Base-by-base conservation (phyloP, 2,888 invertebrate genomes). In the Steinernema scapterisci region DNA sequence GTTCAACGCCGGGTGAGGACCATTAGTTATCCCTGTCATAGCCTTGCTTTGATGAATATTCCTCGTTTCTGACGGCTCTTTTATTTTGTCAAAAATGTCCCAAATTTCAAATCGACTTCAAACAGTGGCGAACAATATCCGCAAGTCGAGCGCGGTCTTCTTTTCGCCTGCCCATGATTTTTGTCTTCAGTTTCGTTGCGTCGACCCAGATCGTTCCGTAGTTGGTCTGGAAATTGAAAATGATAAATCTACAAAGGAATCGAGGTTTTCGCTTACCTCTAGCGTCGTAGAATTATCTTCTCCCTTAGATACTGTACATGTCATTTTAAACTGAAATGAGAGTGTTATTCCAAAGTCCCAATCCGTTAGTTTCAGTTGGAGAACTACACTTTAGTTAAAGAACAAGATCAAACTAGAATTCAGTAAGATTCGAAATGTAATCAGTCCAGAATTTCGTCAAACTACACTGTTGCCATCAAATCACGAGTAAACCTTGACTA, bases 61-160 rank as follows among this genome's bases (percentile, higher is more conserved):
- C 70, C 70, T 70, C 70, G 70, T 70, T 70, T 70, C 70, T 70
- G 70, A 70, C 70, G 70, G 44, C 43, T 43, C 16, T 70, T 38
- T 70, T 70, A 48, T 48, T n/a, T n/a, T 48, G 48, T 44, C 19
- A 48, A 3, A 16, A 48, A 48, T 48, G 3, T 38, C 9, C 5
- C 5, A 48, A 48, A n/a, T 7, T 3, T 63, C 27, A 63, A 31
- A 63, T 25, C 6, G 63, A 63, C 31, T 63, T 63, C 63, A 63
- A 31, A 63, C 63, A 63, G 31, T 63, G 63, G 7, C 63, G 63
- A 6, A 63, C 63, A 63, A 63, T 63, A 16, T 63, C 63, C 16
- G 63, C 63, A 16, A 63, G 31, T 25, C 63, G 63, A 6, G 19
- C 13, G 27, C 63, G 63, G 31, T 25, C 27, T 63, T 63, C 63